Evolutionary conservation across 2,113 vertebrate species (phyloP), one percentile per base, ranked within the genome.

Genomic region (Anarrhichthys ocellatus): DNA sequence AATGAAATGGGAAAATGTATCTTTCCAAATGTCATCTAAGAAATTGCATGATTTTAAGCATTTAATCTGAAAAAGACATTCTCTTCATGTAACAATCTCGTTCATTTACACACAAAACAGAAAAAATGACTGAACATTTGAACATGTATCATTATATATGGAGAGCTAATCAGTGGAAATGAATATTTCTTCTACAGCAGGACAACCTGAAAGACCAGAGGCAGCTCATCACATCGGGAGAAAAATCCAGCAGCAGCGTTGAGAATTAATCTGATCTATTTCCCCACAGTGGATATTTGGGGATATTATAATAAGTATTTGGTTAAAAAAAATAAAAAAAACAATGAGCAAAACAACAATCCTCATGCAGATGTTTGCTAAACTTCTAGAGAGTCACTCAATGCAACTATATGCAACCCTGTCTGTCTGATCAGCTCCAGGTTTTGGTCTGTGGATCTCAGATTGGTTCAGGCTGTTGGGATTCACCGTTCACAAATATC

Each of bases 301-400:
- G 58, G 27, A 61, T 32, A 18, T 61, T 17, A 61, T 61, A 61
- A 61, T 14, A 61, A 24, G 11, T 5, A 58, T 27, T 27, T 56
- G n/a, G 54, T 24, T 56, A 13, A 56, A 56, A 76, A 71, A 34
- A 0, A 34, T 1, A 67, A 8, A 34, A 0, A 34, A 34, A 67
- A 8, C 63, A 70, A 54, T 38, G 38, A 71, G n/a, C 29, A 65
- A 44, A 36, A 7, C 27, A 17, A 42, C 9, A 48, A 36, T 52
- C 14, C 50, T 58, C 66, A 54, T 62, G 20, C 48, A 54, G n/a
- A 74, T 70, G n/a, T 13, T 27, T 10, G 54, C 24, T 58, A 27
- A 87, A 90, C 76, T 88, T 89, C 80, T 4, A 73, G 62, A 5
- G 50, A 82, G 29, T 24, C 59, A 58, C 9, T 22, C 7, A 56